Evolutionary conservation across 1,140 invertebrate genomes (phyloP), one percentile per base, ranked within the genome.

Genomic region (Drosophila erecta): DNA sequence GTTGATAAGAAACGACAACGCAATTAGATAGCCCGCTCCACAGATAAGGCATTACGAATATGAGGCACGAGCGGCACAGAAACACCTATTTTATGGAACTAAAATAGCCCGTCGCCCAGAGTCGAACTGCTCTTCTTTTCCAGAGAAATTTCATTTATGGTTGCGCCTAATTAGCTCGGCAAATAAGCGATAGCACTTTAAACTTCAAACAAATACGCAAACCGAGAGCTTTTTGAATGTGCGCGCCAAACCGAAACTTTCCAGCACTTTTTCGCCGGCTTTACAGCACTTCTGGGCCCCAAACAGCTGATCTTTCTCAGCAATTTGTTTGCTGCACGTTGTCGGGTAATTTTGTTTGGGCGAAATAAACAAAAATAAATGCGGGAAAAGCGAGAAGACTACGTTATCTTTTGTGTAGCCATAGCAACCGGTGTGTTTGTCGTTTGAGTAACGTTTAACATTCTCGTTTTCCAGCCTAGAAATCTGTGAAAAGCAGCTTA

Each of bases 1-100:
- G 65, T 60, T 87, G 81, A 85, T 85, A 85, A 85, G 81, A 51
- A 87, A 75, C 81, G 81, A 89, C 83, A 86, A 65, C 71, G 71
- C 83, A 86, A 89, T 89, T 86, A 86, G 83, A 86, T 86, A 89
- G 84, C 71, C 60, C 56, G 62, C 57, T 57, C 53, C 56, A 46
- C 47, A 69, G 83, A 86, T 86, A 86, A 89, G 83, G 37, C 37
- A 30, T 30, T 30, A 30, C 49, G 20, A 40, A 38, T 49, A 24
- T 35, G 44, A 17, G 35, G n/a, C 47, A 49, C 47, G 27, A 17
- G 47, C 47, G 47, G 47, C 24, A 33, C 27, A 30, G 59, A 27
- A 33, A 22, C 59, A 33, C 70, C 57, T 71, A 70, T 71, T 71
- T 71, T 71, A 70, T 71, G 67, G 58, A n/a, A n/a, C n/a, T n/a